These are phyloP conservation scores for Oreortyx pictus DNA, from an alignment of 2,797 vertebrate species.

Conservation along the genomic window DNA sequence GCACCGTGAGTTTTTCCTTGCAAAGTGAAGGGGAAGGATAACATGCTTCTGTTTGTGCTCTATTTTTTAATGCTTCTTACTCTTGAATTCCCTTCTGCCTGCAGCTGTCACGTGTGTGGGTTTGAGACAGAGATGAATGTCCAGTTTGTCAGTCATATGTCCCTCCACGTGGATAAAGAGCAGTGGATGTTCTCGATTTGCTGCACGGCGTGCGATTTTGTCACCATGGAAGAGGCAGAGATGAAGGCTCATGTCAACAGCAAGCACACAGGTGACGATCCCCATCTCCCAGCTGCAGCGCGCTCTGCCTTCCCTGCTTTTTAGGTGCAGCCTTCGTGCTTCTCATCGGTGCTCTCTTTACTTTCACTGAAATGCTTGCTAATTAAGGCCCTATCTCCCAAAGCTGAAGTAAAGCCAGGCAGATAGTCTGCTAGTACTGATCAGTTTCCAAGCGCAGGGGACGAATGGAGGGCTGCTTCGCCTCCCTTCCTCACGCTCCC, in stretches of 20 bases:
- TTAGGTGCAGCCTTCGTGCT: slow-evolving; percentile 59
- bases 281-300: slow-evolving; percentile 30
- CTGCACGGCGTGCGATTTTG: slow-evolving; percentile 94
- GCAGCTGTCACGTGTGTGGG: slow-evolving; percentile 97
- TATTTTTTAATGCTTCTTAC: background rate
- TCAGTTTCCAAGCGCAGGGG: slow-evolving; percentile 42
- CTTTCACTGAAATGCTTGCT: slow-evolving; percentile 48
- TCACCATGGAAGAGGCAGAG: slow-evolving; percentile 96
- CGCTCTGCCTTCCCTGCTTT: slow-evolving; percentile 44
- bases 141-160: slow-evolving; percentile 99
- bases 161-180: slow-evolving; percentile 98
- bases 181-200: slow-evolving; percentile 99
- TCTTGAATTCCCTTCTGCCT: slow-evolving; percentile 9
- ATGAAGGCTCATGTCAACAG: slow-evolving; percentile 93
- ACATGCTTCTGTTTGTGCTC: background rate
- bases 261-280: slow-evolving; percentile 91
- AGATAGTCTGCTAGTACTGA: slow-evolving; percentile 47
- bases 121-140: slow-evolving; percentile 99
- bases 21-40: background rate
- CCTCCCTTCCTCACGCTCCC: background rate
- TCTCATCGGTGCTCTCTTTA: slow-evolving; percentile 28
- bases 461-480: slow-evolving; percentile 42
- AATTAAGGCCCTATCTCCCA: slow-evolving; percentile 54
- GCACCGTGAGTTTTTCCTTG: background rate
- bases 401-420: slow-evolving; percentile 53